Base-by-base conservation (phyloP, 2,888 invertebrate genomes). In the Nomada ferruginata region DNA sequence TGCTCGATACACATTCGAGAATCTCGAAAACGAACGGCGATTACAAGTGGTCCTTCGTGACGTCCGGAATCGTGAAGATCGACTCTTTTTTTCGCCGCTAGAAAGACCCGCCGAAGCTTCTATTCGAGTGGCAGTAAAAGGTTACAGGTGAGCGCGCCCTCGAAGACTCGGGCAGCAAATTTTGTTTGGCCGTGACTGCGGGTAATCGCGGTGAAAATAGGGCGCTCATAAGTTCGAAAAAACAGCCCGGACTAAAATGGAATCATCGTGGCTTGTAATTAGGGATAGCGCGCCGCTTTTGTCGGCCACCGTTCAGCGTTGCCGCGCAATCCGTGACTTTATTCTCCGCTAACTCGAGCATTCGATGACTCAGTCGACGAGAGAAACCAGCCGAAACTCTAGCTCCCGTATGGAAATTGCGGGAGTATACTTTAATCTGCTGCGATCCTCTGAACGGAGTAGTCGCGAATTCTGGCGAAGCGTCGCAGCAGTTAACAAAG, bases 231-330 rank as follows among this genome's bases (percentile, higher is more conserved):
- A 85, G 85, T 83, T 68, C 73, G 73, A 61, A 57, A 66, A 84
- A 82, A 75, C 73, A 74, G 79, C 77, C 66, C 63, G 72, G 50
- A 74, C 76, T 57, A 76, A 83, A 75, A 85, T 80, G 84, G 81
- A 81, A 76, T 79, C 61, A 65, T 60, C 26, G 50, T 66, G 76
- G 81, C 77, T 80, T 79, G 81, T 87, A 87, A 87, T 87, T 87
- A 87, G 68, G 70, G 79, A 64, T 55, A 65, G 68, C 70, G 18
- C 63, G 83, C 80, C 85, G 85, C 79, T 73, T 79, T 83, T 85
- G 78, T 80, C 85, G 83, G 85, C 53, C 20, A 10, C n/a, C 76
- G 77, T 76, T 81, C 68, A 73, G 76, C 61, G 76, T 65, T 70
- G 42, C 36, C 36, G 29, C 69, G 65, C 60, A 44, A n/a, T 36